These are phyloP conservation scores for Rhinichthys klamathensis DNA, from an alignment of 2,113 vertebrate species.

Conservation along the genomic window DNA sequence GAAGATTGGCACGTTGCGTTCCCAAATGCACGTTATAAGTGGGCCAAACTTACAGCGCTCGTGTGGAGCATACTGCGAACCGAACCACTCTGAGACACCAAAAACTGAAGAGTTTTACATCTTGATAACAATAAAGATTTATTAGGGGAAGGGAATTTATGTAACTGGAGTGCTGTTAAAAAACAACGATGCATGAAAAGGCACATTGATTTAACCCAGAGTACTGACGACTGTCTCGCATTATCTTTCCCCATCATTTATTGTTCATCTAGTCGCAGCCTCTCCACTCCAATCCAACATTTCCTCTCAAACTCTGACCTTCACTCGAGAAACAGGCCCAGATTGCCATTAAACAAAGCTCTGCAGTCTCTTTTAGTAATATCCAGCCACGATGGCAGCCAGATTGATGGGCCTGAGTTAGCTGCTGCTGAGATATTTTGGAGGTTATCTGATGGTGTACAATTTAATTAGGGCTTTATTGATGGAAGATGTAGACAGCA, in stretches of 20 bases:
- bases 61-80: too few species aligned
- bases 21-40: neutral
- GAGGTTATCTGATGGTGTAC: slow-evolving; percentile 41
- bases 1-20: neutral
- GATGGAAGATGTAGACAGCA: slow-evolving; percentile 41
- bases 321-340: neutral
- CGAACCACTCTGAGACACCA: too few species aligned
- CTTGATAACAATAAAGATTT: slow-evolving; percentile 6
- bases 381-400: slow-evolving; percentile 16
- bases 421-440: slow-evolving; percentile 12
- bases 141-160: slow-evolving; percentile 11
- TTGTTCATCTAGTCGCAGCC: neutral
- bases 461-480: slow-evolving; percentile 56
- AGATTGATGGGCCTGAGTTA: slow-evolving; percentile 41
- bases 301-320: slow-evolving; percentile 21
- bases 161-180: neutral
- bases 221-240: neutral
- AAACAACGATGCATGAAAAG: slow-evolving; percentile 12
- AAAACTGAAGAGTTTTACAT: neutral
- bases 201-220: slow-evolving; percentile 14
- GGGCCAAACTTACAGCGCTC: too few species aligned
- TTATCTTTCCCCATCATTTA: neutral
- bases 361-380: slow-evolving; percentile 18
- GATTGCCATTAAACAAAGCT: neutral
- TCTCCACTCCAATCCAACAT: neutral